Evolutionary conservation across 2,113 vertebrate species (phyloP).

Genomic region (Rhipidura dahli): DNA sequence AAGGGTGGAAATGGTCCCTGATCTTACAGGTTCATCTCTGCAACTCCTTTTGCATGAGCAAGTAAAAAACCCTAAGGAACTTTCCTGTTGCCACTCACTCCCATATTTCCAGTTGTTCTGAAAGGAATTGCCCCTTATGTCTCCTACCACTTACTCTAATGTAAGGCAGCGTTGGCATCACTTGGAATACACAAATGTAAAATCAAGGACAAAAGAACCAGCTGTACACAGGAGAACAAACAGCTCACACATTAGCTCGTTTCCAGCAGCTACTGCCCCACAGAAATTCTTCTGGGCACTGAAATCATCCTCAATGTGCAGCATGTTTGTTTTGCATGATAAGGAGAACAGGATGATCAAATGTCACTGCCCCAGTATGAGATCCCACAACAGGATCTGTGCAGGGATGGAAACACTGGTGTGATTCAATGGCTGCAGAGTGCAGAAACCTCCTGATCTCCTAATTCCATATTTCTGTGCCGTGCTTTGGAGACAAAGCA

Average conservation of each 20-base stretch:
- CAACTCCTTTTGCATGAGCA: not conserved
- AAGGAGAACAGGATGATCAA: not conserved
- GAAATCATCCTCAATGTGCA: not conserved
- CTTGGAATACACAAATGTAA: not conserved
- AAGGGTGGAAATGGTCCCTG: not conserved
- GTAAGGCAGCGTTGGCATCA: not conserved
- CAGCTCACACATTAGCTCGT: not conserved
- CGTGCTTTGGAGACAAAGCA: not conserved
- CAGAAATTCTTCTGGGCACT: not conserved
- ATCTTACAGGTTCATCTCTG: not conserved
- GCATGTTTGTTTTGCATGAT: not conserved
- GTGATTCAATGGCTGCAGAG: not conserved
- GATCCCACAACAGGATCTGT: not conserved
- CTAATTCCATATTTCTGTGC: not conserved
- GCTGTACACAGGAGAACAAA: not conserved
- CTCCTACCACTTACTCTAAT: not conserved
- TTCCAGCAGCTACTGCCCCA: not conserved
- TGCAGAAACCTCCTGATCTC: not conserved
- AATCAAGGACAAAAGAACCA: not conserved
- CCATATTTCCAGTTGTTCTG: not conserved
- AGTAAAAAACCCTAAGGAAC: not conserved
- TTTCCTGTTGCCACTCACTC: not conserved
- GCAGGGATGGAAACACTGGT: not conserved
- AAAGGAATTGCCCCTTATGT: not conserved
- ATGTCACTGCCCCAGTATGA: rapidly evolving